Evolutionary conservation across 2,888 invertebrate species (phyloP).

Genomic region (Lycophotia porphyrea): DNA sequence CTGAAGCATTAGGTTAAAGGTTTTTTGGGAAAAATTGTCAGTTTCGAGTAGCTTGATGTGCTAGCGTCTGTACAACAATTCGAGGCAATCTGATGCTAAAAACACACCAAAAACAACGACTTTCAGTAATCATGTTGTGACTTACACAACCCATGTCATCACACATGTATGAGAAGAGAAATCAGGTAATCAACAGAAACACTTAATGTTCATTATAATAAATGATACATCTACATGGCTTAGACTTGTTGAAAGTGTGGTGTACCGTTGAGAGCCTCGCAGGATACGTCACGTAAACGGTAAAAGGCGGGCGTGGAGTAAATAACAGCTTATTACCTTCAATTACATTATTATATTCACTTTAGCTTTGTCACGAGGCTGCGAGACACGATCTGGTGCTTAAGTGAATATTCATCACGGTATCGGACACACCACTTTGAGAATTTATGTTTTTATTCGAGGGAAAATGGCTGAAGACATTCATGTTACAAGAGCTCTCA

Average conservation of each 20-base stretch:
- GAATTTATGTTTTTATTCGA: slow-evolving; percentile 51
- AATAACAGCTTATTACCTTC: slow-evolving; percentile 79
- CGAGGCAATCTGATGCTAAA: background rate
- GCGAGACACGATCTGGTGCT: slow-evolving; percentile 76
- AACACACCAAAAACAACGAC: background rate
- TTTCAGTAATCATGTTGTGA: background rate
- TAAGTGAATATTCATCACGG: slow-evolving; percentile 72
- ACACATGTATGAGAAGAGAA: slow-evolving; percentile 24
- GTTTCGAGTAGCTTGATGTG: too few species aligned
- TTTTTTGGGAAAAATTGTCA: too few species aligned
- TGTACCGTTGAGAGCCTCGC: slow-evolving; percentile 61
- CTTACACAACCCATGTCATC: slow-evolving; percentile 12
- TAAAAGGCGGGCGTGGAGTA: slow-evolving; percentile 74
- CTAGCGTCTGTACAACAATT: background rate
- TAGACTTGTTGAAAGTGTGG: slow-evolving; percentile 63
- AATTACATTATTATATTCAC: slow-evolving; percentile 86
- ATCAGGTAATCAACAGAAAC: slow-evolving; percentile 47
- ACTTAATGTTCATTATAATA: slow-evolving; percentile 58
- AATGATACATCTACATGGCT: slow-evolving; percentile 56
- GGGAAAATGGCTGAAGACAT: slow-evolving; percentile 16
- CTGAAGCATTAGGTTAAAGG: too few species aligned
- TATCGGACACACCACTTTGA: slow-evolving; percentile 55
- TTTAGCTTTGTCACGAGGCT: slow-evolving; percentile 81
- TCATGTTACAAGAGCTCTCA: background rate
- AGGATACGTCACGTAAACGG: slow-evolving; percentile 74